Base-by-base conservation (phyloP, 2,888 invertebrate species). In the Thymelicus lineola region DNA sequence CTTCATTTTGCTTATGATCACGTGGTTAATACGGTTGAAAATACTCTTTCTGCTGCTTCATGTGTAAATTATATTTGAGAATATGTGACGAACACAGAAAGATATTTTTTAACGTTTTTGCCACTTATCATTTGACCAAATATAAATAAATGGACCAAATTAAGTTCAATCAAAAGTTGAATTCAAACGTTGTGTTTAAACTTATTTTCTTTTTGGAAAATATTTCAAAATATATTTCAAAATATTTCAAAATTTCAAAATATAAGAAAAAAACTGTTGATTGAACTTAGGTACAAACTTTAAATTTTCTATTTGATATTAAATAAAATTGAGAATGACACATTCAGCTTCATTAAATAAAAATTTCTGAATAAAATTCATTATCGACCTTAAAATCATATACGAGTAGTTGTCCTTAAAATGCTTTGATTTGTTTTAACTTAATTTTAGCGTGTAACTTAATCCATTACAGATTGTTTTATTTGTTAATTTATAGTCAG, bases 401-500 rank as follows among this genome's bases (percentile, higher is more conserved):
- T 2, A 28, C 28, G 3, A 28, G 28, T 35, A 66, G 6, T 57
- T 66, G 14, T 46, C 36, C 10, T 59, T 57, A 5, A 48, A 48
- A 36, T 48, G 62, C 69, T 69, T 68, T 17, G 17, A 59, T 17
- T 28, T 69, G 64, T 72, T 72, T 60, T 42, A 71, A 46, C 71
- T 66, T 73, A 69, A 28, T 73, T 71, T 82, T 83, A 82, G 89
- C 86, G 91, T 90, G 90, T 80, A n/a, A 75, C 72, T 86, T 91
- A 91, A 90, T 89, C 81, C 79, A 48, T 58, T 42, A 35, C 58
- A 48, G 36, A 42, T 48, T 85, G 6, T 81, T 79, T 75, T 78
- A 78, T 83, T 74, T 64, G 75, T 74, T 68, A 72, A 80, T 77
- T 81, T 78, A 81, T 80, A 83, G 79, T 83, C 81, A 83, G 86